Conservation (phyloP, 2,888 invertebrate genomes). For the Zaprionus obscuricornis region DNA sequence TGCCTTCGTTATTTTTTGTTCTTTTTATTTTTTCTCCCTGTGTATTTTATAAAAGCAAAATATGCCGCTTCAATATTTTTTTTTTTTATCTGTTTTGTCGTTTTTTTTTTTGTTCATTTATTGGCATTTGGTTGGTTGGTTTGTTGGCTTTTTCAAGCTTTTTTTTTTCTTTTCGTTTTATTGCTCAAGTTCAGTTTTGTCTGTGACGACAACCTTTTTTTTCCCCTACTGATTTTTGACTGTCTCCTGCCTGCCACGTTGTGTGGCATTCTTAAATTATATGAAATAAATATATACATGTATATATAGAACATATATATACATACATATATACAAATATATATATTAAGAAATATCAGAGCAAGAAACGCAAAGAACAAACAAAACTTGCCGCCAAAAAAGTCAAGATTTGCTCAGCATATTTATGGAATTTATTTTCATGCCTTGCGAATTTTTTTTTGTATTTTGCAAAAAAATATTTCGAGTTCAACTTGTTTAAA, state of each 20-base stretch:
- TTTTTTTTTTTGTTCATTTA: constrained; percentile 47
- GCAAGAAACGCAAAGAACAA: constrained; percentile 37
- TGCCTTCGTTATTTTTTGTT: too few relatives aligned
- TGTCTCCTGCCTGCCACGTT: constrained; percentile 45
- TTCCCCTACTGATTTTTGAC: constrained; percentile 7
- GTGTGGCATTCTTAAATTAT: constrained; percentile 59
- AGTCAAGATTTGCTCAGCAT: constrained; percentile 16
- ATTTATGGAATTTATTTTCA: constrained; percentile 61
- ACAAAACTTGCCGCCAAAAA: constrained; percentile 39
- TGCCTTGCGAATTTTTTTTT: constrained; percentile 30
- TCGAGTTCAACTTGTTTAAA: constrained; percentile 33
- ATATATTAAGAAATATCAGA: constrained; percentile 42
- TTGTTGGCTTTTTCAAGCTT: constrained; percentile 46
- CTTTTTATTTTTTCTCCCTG: neutral
- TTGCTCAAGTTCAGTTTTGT: constrained; percentile 36
- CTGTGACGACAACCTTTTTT: constrained; percentile 37
- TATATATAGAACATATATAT: too few relatives aligned
- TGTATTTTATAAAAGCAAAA: constrained; percentile 54
- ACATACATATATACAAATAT: constrained; percentile 24
- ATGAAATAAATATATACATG: constrained; percentile 16
- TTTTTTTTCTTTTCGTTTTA: constrained; percentile 36
- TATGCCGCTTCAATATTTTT: constrained; percentile 63
- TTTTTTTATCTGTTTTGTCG: constrained; percentile 9
- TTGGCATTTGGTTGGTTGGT: constrained; percentile 64
- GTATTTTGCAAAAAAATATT: neutral